A percentile compares a stretch with the other conserved stretches of the same genome.
phyloP scores from a whole-genome alignment of 1,140 invertebrate genomes.

The Tetramorium simillimum region DNA sequence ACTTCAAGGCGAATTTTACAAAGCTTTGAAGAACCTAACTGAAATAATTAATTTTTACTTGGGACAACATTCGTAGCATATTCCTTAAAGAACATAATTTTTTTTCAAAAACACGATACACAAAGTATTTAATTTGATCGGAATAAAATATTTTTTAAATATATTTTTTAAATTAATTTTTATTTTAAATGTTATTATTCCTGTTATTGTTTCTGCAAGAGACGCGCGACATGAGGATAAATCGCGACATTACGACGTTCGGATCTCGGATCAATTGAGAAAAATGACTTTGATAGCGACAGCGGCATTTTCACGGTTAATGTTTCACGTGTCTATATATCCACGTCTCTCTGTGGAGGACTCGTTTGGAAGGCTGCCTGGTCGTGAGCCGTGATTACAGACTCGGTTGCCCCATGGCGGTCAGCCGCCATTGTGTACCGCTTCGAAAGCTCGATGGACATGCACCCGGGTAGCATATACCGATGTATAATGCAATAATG shows the following conservation, averaged over 20 bases:
- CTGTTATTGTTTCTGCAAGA: neutral
- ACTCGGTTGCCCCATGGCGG: constrained; percentile 54
- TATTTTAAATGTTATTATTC: neutral
- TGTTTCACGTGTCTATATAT: neutral
- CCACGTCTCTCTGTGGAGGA: constrained; percentile 32
- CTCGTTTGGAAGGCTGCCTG: constrained; percentile 49
- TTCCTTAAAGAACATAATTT: neutral
- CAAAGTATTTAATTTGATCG: neutral
- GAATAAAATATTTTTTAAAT: neutral
- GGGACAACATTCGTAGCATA: neutral
- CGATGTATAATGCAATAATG: constrained; percentile 56
- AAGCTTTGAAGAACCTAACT: neutral
- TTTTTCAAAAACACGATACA: neutral
- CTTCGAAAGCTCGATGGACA: constrained; percentile 47
- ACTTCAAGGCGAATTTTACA: neutral
- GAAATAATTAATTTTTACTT: neutral
- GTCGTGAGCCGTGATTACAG: constrained; percentile 55
- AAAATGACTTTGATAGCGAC: neutral
- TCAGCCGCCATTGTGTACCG: constrained; percentile 46
- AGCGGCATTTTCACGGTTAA: neutral
- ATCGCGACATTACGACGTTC: neutral
- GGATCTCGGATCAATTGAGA: neutral
- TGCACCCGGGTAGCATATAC: constrained; percentile 38
- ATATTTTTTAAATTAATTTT: neutral
- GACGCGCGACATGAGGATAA: neutral